Evolutionary conservation across 2,113 vertebrate species (phyloP).

Genomic region (Oceanites oceanicus): DNA sequence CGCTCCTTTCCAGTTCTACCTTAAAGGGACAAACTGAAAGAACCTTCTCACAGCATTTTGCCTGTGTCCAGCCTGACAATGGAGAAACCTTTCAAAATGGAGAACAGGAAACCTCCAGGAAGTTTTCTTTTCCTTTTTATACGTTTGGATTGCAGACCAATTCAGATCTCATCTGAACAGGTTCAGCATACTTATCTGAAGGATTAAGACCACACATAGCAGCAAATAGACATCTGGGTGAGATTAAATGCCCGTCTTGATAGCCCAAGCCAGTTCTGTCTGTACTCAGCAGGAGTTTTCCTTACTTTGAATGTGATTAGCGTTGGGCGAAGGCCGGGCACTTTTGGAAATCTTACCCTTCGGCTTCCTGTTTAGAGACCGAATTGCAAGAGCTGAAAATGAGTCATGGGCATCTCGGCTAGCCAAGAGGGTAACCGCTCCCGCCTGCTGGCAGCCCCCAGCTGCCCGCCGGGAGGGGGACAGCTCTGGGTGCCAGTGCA

Average conservation of each 20-base stretch:
- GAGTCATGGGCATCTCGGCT: not conserved
- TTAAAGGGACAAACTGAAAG: not conserved
- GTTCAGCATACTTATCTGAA: not conserved
- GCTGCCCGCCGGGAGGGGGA: not conserved
- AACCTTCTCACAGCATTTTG: not conserved
- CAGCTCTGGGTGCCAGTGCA: not conserved
- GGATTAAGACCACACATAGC: not conserved
- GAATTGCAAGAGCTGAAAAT: not conserved
- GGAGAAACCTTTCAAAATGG: conserved; percentile 7
- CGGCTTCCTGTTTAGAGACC: not conserved
- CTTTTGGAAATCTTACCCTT: not conserved
- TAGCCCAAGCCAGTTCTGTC: not conserved
- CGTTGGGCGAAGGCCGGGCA: not conserved
- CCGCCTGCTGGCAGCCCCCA: not conserved
- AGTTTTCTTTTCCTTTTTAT: not conserved
- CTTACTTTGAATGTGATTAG: not conserved
- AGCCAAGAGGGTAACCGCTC: not conserved
- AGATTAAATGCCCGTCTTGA: not conserved
- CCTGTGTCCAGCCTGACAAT: not conserved
- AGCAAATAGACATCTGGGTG: not conserved
- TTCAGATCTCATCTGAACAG: not conserved
- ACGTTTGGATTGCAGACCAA: not conserved
- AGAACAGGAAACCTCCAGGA: not conserved
- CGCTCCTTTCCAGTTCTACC: not conserved
- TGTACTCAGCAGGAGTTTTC: not conserved